Evolutionary conservation across 2,113 vertebrate species (phyloP).

Genomic region (Silurus meridionalis): DNA sequence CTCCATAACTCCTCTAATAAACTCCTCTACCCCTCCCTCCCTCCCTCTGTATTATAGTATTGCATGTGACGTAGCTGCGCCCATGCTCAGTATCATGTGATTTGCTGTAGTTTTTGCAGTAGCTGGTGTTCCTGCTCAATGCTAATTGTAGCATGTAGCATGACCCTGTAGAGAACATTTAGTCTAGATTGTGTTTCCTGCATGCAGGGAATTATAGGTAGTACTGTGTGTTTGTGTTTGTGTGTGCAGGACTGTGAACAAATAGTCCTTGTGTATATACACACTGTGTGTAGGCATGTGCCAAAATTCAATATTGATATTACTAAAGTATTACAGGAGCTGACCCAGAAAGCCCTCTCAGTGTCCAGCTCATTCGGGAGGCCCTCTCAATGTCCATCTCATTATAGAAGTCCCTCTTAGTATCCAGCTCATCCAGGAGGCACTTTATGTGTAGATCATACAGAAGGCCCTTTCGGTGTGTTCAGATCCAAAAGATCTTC

Average conservation of each 20-base stretch:
- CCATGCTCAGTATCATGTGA: background rate
- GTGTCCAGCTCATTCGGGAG: no score
- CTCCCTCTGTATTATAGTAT: background rate
- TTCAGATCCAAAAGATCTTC: no score
- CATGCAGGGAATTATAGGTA: slow-evolving; percentile 13
- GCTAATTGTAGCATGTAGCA: background rate
- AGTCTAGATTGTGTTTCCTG: background rate
- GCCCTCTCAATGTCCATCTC: no score
- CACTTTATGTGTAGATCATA: no score
- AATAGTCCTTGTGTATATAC: background rate
- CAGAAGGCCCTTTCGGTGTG: no score
- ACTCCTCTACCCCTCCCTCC: background rate
- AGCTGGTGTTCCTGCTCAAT: background rate
- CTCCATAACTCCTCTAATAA: background rate
- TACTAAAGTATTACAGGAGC: background rate
- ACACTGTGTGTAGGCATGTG: slow-evolving; percentile 1
- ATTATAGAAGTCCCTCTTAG: no score
- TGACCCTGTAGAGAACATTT: background rate
- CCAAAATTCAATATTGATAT: background rate
- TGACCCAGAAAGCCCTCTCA: no score
- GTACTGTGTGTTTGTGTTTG: background rate
- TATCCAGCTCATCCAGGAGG: no score
- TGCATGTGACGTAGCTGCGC: background rate
- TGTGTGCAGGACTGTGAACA: background rate
- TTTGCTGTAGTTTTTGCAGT: background rate